Percentiles rank a stretch among this genome's conserved stretches.
These are phyloP conservation scores for Copidosoma aretas DNA, from an alignment of 2,888 invertebrate species.

Conservation along the genomic window DNA sequence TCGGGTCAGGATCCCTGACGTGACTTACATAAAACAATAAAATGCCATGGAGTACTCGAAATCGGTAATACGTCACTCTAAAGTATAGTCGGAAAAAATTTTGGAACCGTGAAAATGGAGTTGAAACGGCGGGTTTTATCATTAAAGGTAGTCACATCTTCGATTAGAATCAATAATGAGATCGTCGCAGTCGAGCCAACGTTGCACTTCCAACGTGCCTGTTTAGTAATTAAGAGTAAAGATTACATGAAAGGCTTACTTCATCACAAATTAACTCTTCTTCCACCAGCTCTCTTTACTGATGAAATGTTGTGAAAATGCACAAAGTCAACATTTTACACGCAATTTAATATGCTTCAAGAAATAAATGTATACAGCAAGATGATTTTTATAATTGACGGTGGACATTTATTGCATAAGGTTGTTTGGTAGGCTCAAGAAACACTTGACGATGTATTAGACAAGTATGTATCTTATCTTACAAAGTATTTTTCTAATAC, in stretches of 20 bases:
- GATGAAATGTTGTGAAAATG: background rate
- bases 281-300: background rate
- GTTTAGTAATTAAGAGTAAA: background rate
- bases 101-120: too few relatives aligned
- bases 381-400: background rate
- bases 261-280: background rate
- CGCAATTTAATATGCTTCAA: too few relatives aligned
- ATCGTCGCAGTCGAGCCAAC: background rate
- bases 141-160: background rate
- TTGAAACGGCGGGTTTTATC: too few relatives aligned
- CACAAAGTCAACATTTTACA: background rate
- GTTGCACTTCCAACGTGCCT: background rate
- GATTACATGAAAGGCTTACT: conserved; percentile 1
- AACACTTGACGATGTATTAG: background rate
- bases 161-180: conserved; percentile 2
- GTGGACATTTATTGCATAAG: background rate
- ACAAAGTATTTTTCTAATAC: too few relatives aligned
- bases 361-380: too few relatives aligned
- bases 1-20: too few relatives aligned
- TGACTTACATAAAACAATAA: too few relatives aligned
- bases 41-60: too few relatives aligned
- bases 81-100: too few relatives aligned
- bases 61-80: too few relatives aligned
- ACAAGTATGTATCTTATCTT: too few relatives aligned
- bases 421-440: background rate